Evolutionary conservation across 1,140 invertebrate genomes (phyloP).

Genomic region (Drosophila tropicalis): DNA sequence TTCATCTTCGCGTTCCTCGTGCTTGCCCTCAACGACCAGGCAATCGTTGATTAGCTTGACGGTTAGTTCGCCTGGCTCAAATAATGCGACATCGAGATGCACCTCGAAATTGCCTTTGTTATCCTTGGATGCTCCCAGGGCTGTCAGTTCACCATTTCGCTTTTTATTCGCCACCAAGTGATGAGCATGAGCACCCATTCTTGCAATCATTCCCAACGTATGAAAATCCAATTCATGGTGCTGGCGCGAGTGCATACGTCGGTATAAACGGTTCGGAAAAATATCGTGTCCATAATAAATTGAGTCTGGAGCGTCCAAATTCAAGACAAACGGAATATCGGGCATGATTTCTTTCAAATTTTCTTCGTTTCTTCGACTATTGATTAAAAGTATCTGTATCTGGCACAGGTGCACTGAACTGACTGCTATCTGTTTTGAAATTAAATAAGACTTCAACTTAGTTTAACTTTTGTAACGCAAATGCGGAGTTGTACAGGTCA

Average conservation of each 20-base stretch:
- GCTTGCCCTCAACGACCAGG: slow-evolving; percentile 88
- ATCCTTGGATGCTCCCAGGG: slow-evolving; percentile 54
- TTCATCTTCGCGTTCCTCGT: slow-evolving; percentile 87
- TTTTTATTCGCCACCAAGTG: slow-evolving; percentile 62
- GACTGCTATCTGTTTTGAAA: slow-evolving; percentile 53
- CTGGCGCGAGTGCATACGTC: slow-evolving; percentile 63
- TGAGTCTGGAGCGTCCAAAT: slow-evolving; percentile 68
- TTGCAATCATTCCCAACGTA: slow-evolving; percentile 71
- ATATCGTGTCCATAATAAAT: slow-evolving; percentile 78
- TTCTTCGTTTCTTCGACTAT: slow-evolving; percentile 16
- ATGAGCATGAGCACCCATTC: slow-evolving; percentile 72
- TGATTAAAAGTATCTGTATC: slow-evolving; percentile 58
- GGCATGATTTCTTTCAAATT: slow-evolving; percentile 53
- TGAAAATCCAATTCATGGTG: slow-evolving; percentile 70
- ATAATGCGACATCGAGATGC: slow-evolving; percentile 88
- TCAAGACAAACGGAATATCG: slow-evolving; percentile 75
- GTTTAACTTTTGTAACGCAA: slow-evolving; percentile 52
- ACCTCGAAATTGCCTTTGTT: slow-evolving; percentile 84
- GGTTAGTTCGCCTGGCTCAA: slow-evolving; percentile 89
- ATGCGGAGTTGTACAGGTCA: slow-evolving; percentile 54
- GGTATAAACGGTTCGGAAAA: slow-evolving; percentile 74
- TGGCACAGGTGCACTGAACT: slow-evolving; percentile 67
- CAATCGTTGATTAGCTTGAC: slow-evolving; percentile 89
- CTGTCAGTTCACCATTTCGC: slow-evolving; percentile 44
- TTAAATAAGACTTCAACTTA: slow-evolving; percentile 35